A percentile compares a stretch with the other conserved stretches of the same genome.
Evolutionary conservation across 2,113 vertebrate genomes (phyloP).

Genomic region (Brachyistius frenatus): DNA sequence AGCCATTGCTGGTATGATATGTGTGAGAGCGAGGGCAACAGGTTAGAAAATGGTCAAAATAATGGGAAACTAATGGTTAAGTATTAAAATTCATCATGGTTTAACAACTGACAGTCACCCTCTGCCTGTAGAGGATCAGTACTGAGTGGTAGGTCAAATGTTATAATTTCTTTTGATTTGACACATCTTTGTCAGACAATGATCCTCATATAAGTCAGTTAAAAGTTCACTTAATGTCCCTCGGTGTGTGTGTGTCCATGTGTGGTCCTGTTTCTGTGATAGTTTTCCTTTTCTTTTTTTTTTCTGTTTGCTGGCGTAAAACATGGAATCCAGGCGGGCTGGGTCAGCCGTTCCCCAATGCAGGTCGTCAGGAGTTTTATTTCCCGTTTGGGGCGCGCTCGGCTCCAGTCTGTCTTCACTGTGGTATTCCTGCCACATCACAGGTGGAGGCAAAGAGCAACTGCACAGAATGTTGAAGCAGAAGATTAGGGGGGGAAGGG

Average conservation of each 20-base stretch:
- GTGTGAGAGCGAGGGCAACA: too few relatives aligned
- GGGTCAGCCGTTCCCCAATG: slow-evolving; percentile 51
- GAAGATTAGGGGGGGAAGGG: slow-evolving; percentile 18
- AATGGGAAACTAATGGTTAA: background rate
- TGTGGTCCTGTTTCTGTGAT: slow-evolving; percentile 27
- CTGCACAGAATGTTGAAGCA: slow-evolving; percentile 56
- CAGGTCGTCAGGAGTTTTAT: slow-evolving; percentile 60
- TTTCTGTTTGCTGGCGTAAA: slow-evolving; percentile 19
- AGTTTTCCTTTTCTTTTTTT: slow-evolving; percentile 6
- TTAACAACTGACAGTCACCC: slow-evolving; percentile 1
- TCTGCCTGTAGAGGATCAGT: background rate
- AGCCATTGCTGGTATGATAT: background rate
- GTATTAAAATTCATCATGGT: background rate
- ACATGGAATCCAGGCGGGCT: slow-evolving; percentile 27
- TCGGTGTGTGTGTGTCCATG: background rate
- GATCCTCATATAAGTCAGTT: slow-evolving; percentile 13
- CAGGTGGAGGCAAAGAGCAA: slow-evolving; percentile 73
- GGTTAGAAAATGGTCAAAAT: background rate
- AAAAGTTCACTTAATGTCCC: slow-evolving; percentile 18
- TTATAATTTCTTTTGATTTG: background rate
- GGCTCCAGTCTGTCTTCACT: slow-evolving; percentile 73
- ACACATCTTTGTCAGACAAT: background rate
- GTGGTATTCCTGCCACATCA: slow-evolving; percentile 75
- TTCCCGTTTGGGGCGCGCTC: slow-evolving; percentile 40
- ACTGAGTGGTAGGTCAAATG: background rate